Evolutionary conservation across 1,140 invertebrate species (phyloP), one percentile per base, ranked within the genome.

Genomic region (Musca vetustissima): DNA sequence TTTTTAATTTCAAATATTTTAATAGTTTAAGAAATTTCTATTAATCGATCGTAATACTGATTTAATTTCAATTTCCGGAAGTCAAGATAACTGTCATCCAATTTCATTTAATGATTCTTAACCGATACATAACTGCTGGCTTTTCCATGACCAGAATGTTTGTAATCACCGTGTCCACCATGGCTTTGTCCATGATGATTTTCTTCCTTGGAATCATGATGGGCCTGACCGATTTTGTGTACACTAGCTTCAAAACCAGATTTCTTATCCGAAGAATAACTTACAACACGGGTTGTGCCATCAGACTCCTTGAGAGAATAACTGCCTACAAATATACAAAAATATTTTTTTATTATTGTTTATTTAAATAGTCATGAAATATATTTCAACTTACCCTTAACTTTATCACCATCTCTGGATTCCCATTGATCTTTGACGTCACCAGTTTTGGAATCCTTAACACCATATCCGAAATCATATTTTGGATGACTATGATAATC

Each of bases 391-490:
- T n/a, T 17, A 64, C 59, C 89, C 75, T 87, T 85, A 48, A 89
- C 87, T 22, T 87, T 84, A 74, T 89, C 87, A 28, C 88, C 88
- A 72, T 88, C 86, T 43, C 87, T 82, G 1, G 83, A 78, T 74
- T 89, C 88, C 82, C 86, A 85, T 72, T 89, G 88, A 77, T 84
- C 86, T 83, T 91, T 90, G 55, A 88, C 85, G 74, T 90, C 89
- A 70, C 91, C 89, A 22, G 88, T 92, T 80, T 89, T 86, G 47
- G 87, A 85, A 78, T 92, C 91, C 72, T 89, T 86, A 14, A 92
- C 89, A 14, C 88, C 88, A 75, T 92, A 66, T 25, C 2, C 6
- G 21, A 66, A 66, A 9, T 49, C 64, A 32, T 66, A 66, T 52
- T 66, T 50, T 14, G 61, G 21, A 36, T 36, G 7, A 15, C 28